Conservation (phyloP, 2,888 invertebrate species). For the Ornithoptera priamus region DNA sequence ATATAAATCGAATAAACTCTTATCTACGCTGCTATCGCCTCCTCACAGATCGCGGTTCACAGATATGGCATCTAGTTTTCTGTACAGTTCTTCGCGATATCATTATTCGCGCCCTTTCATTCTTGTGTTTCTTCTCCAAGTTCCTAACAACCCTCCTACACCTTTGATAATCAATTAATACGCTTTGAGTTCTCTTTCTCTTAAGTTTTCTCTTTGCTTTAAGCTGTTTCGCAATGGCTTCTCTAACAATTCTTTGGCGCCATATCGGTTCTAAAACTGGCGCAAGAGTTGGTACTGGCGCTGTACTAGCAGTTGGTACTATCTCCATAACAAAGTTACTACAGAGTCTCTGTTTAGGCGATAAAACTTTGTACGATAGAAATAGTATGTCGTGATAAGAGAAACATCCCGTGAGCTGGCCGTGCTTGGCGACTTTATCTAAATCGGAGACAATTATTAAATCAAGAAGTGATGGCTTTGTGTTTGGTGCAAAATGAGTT, state of each 20-base stretch:
- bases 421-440: conserved; percentile 25
- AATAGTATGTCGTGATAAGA: conserved; percentile 30
- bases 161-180: conserved; percentile 15
- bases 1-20: background rate
- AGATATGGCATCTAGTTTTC: conserved; percentile 15
- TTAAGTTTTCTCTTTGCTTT: conserved; percentile 17
- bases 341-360: conserved; percentile 22
- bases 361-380: conserved; percentile 25
- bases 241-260: background rate
- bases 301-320: background rate
- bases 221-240: conserved; percentile 13
- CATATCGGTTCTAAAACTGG: conserved; percentile 19
- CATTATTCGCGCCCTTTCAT: conserved; percentile 5
- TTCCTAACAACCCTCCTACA: conserved; percentile 8
- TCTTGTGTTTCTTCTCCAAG: conserved; percentile 15
- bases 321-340: conserved; percentile 21
- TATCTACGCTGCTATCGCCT: background rate
- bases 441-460: conserved; percentile 29
- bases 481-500: conserved; percentile 30
- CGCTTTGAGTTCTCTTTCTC: conserved; percentile 16
- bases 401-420: conserved; percentile 29
- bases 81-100: conserved; percentile 4
- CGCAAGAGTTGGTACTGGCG: background rate
- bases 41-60: conserved; percentile 1
- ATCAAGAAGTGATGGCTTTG: conserved; percentile 29